A percentile compares a stretch with the other conserved stretches of the same genome.
Evolutionary conservation across 2,797 vertebrate genomes (phyloP).

Genomic region (Gallinago solitaria): DNA sequence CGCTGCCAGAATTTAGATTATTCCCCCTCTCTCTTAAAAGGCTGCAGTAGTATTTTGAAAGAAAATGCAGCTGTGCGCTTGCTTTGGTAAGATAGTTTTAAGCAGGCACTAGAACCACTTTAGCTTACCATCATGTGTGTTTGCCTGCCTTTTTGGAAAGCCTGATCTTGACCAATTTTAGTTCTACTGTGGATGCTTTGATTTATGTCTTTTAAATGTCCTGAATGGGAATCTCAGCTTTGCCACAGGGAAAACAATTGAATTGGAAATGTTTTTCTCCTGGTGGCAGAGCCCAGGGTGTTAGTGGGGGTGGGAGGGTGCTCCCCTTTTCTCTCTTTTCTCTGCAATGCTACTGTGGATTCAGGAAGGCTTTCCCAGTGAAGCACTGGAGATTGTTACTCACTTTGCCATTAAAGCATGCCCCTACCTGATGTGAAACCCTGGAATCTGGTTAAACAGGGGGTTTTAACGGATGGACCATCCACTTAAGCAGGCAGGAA

Average conservation of each 20-base stretch:
- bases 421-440: background rate
- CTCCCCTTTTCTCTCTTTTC: constrained; percentile 10
- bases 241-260: constrained; percentile 52
- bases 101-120: constrained; percentile 7
- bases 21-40: constrained; percentile 22
- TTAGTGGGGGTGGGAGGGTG: background rate
- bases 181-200: constrained; percentile 35
- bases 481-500: background rate
- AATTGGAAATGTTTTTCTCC: constrained; percentile 52
- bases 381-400: background rate
- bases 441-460: background rate
- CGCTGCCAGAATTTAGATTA: constrained; percentile 39
- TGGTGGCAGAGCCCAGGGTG: background rate
- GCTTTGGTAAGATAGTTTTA: background rate
- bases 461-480: too few species aligned
- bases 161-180: constrained; percentile 7
- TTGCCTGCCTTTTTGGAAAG: constrained; percentile 12
- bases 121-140: background rate
- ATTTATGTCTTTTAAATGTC: constrained; percentile 51
- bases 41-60: constrained; percentile 50
- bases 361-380: background rate
- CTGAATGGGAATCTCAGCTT: constrained; percentile 40
- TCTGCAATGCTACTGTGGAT: background rate
- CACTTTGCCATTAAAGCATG: background rate
- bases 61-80: constrained; percentile 16